Base-by-base conservation (phyloP, 2,113 vertebrate species). In the Peucedramus taeniatus region DNA sequence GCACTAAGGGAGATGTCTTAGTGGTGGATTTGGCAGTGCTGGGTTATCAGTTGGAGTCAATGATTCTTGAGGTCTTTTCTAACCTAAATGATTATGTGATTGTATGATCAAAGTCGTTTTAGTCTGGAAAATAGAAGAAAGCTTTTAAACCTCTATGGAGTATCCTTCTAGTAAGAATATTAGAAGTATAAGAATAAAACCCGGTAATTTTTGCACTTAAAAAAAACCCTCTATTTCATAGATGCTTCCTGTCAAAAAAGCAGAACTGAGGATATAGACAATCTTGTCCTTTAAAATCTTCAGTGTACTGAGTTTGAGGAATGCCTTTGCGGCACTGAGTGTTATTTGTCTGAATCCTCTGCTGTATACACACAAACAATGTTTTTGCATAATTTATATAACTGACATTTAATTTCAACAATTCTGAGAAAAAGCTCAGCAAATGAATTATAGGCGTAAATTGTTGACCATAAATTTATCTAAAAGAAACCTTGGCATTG, bases 401-500 rank as follows among this genome's bases (percentile, higher is more conserved):
- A 81, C 69, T 33, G 69, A 49, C 56, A 82, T 90, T 74, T 83
- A 37, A 78, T 88, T 91, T 68, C 82, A 94, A 54, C 59, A 90
- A 37, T 92, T 95, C 71, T 70, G 61, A 94, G 89, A 79, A 88
- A 94, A 84, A 61, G 27, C 65, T 69, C 26, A 39, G 75, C 49
- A 70, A 88, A 91, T 74, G 33, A 92, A 77, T 84, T 79, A 53
- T 47, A 47, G 27, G 10, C 1, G 0, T 68, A 76, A 78, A 35
- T 51, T 24, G 23, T 30, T 77, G 45, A 61, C n/a, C 54, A 50
- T 77, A 83, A 75, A 88, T 93, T 92, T 91, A 88, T 90, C 74
- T 88, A 37, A 77, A 94, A 83, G 76, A 83, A 94, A 85, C n/a
- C 49, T 93, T 95, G 94, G 89, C 90, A 1, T 61, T 65, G 65